Evolutionary conservation across 1,140 invertebrate species (phyloP).

Genomic region (Ostrea denselamellosa): DNA sequence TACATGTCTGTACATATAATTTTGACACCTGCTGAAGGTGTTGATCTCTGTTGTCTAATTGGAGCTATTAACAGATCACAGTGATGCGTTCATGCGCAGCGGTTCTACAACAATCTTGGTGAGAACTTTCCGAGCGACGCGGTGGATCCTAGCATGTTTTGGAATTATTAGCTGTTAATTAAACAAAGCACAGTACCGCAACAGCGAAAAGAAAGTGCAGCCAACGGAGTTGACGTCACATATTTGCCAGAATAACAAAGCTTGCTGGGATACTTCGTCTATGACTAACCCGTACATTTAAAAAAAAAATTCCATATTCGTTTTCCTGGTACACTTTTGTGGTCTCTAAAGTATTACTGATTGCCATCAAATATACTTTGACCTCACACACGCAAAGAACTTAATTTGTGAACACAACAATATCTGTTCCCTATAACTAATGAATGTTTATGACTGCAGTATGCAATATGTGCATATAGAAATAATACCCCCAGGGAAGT

Average conservation of each 20-base stretch:
- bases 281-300: not conserved
- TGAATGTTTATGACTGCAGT: not conserved
- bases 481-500: no score
- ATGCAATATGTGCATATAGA: not conserved
- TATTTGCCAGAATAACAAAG: constrained; percentile 8
- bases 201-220: constrained; percentile 17
- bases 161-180: constrained; percentile 33
- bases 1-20: constrained; percentile 6
- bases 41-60: constrained; percentile 30
- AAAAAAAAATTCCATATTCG: not conserved
- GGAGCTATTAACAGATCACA: constrained; percentile 29
- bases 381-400: not conserved
- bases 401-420: not conserved
- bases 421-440: not conserved
- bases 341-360: not conserved
- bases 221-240: constrained; percentile 20
- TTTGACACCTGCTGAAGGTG: constrained; percentile 32
- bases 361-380: not conserved
- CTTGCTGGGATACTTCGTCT: not conserved
- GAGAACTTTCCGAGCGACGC: constrained; percentile 17
- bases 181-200: constrained; percentile 31
- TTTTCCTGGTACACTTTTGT: not conserved
- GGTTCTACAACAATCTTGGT: constrained; percentile 32
- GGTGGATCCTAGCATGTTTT: constrained; percentile 21
- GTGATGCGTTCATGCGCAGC: constrained; percentile 27